These are phyloP conservation scores for Phania funesta DNA, from an alignment of 2,888 invertebrate species.

Conservation along the genomic window DNA sequence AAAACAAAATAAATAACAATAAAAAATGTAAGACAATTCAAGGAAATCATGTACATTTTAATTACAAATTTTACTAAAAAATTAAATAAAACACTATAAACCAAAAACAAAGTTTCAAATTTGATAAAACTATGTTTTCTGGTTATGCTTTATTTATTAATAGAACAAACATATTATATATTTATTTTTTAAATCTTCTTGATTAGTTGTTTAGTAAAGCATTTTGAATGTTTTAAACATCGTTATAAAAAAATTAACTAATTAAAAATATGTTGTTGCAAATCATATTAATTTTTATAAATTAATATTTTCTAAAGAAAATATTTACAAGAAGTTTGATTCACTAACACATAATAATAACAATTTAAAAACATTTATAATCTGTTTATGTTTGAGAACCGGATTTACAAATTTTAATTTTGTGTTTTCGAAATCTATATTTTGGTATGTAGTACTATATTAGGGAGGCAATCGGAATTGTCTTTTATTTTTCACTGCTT, in stretches of 20 bases:
- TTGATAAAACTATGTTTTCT: constrained; percentile 20
- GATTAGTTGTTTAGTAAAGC: constrained; percentile 46
- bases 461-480: not conserved
- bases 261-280: constrained; percentile 4
- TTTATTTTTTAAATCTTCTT: constrained; percentile 15
- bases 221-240: constrained; percentile 58
- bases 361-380: constrained; percentile 2
- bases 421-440: too few relatives aligned
- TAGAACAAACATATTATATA: constrained; percentile 23
- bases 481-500: not conserved
- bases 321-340: constrained; percentile 33
- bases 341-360: constrained; percentile 39
- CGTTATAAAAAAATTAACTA: constrained; percentile 52
- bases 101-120: constrained; percentile 26
- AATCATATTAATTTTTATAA: constrained; percentile 11
- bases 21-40: constrained; percentile 24
- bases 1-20: constrained; percentile 48
- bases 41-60: constrained; percentile 15
- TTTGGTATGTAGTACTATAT: too few relatives aligned
- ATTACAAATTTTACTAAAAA: constrained; percentile 52
- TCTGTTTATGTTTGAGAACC: not conserved
- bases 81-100: constrained; percentile 31
- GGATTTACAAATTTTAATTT: not conserved
- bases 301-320: constrained; percentile 42
- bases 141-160: constrained; percentile 4